Percentiles rank a stretch among this genome's conserved stretches.
Evolutionary conservation across 2,797 vertebrate genomes (phyloP).

Genomic region (Pseudocheirus occidentalis): DNA sequence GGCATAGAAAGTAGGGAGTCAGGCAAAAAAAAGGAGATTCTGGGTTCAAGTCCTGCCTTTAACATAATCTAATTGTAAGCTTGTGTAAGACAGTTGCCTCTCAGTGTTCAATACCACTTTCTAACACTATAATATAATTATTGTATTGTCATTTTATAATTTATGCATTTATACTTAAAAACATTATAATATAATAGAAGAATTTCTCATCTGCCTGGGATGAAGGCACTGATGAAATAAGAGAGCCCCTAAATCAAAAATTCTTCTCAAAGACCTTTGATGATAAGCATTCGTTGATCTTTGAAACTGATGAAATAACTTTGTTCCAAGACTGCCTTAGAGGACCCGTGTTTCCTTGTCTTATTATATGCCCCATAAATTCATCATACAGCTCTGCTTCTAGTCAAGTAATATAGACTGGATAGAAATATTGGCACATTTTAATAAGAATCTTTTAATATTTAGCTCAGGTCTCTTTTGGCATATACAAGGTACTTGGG

Average conservation of each 20-base stretch:
- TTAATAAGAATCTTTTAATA: not conserved
- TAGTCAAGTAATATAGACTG: conserved; percentile 28
- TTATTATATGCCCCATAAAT: not conserved
- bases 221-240: not conserved
- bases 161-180: no score
- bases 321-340: conserved; percentile 15
- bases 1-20: not conserved
- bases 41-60: not conserved
- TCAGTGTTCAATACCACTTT: not conserved
- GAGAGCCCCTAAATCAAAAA: not conserved
- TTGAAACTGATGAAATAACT: not conserved
- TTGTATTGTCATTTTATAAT: no score
- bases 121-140: not conserved
- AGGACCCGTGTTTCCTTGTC: not conserved
- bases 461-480: conserved; percentile 15
- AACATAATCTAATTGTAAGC: not conserved
- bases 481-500: not conserved
- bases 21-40: not conserved
- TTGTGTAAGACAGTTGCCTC: not conserved
- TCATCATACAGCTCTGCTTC: not conserved
- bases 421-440: conserved; percentile 17
- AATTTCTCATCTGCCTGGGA: not conserved
- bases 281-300: not conserved
- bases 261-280: not conserved
- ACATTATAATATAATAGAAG: not conserved